phyloP scores from a whole-genome alignment of 2,888 invertebrate genomes.

The Pantelozetes paolii region DNA sequence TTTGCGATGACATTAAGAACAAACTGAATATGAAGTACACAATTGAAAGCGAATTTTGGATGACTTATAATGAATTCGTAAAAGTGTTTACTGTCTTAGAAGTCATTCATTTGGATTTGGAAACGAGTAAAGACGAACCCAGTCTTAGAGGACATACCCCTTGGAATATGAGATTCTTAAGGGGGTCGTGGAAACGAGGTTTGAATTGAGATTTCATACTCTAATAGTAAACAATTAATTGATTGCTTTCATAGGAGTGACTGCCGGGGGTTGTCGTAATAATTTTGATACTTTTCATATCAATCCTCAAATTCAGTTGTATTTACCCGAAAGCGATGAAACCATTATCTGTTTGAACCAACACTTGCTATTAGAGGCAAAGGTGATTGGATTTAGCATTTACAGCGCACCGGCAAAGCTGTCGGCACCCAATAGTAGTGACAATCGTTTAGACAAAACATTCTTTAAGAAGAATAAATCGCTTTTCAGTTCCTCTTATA shows the following conservation, averaged over 20 bases:
- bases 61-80: constrained; percentile 75
- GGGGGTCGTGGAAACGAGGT: constrained; percentile 69
- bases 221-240: background rate
- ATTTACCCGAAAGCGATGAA: constrained; percentile 61
- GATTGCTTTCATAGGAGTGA: constrained; percentile 65
- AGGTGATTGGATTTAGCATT: constrained; percentile 85
- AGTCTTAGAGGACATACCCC: constrained; percentile 70
- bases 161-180: constrained; percentile 82
- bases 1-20: constrained; percentile 68
- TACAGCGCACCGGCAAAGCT: constrained; percentile 61
- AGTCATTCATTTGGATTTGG: constrained; percentile 77
- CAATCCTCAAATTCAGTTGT: constrained; percentile 80
- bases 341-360: constrained; percentile 80
- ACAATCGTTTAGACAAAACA: constrained; percentile 59
- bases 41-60: constrained; percentile 72
- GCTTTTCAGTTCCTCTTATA: constrained; percentile 81
- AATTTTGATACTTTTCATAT: constrained; percentile 86
- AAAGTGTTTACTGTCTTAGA: constrained; percentile 76
- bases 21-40: constrained; percentile 63
- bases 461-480: constrained; percentile 83
- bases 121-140: constrained; percentile 78
- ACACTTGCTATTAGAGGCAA: constrained; percentile 84
- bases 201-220: background rate
- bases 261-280: constrained; percentile 84
- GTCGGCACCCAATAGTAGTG: constrained; percentile 26